Evolutionary conservation across 2,888 invertebrate species (phyloP).

Genomic region (Leptinotarsa haldemani): DNA sequence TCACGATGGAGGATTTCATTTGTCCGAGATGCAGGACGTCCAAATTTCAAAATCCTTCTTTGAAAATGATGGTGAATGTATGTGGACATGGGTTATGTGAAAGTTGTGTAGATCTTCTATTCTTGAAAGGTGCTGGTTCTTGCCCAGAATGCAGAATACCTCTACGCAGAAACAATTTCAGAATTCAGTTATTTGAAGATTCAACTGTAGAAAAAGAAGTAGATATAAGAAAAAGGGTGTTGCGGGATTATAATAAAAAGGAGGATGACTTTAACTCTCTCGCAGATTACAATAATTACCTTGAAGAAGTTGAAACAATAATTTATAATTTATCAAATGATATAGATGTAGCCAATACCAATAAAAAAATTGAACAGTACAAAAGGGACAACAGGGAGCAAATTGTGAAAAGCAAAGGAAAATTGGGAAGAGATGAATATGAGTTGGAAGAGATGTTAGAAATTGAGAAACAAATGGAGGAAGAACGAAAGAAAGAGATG

Average conservation of each 20-base stretch:
- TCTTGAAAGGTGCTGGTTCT: constrained; percentile 94
- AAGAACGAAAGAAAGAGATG: constrained; percentile 78
- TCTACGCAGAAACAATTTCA: constrained; percentile 87
- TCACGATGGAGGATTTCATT: constrained; percentile 81
- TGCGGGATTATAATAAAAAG: constrained; percentile 93
- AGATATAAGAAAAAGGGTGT: constrained; percentile 89
- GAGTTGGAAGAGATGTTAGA: constrained; percentile 88
- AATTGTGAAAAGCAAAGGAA: constrained; percentile 83
- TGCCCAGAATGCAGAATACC: constrained; percentile 95
- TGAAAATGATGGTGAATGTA: constrained; percentile 97
- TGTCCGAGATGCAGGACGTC: constrained; percentile 97
- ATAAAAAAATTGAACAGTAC: constrained; percentile 90
- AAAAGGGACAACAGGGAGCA: constrained; percentile 90
- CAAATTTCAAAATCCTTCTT: constrained; percentile 95
- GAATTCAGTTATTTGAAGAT: constrained; percentile 97
- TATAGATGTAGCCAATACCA: constrained; percentile 88
- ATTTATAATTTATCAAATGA: constrained; percentile 92
- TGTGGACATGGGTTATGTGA: constrained; percentile 99
- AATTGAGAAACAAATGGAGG: constrained; percentile 82
- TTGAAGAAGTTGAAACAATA: constrained; percentile 94
- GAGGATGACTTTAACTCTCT: constrained; percentile 91
- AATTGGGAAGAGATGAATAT: constrained; percentile 83
- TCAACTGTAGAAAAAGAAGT: constrained; percentile 97
- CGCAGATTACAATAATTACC: constrained; percentile 93
- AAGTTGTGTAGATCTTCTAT: constrained; percentile 95